Conservation (phyloP, 1,140 invertebrate species). For the Drosophila littoralis region DNA sequence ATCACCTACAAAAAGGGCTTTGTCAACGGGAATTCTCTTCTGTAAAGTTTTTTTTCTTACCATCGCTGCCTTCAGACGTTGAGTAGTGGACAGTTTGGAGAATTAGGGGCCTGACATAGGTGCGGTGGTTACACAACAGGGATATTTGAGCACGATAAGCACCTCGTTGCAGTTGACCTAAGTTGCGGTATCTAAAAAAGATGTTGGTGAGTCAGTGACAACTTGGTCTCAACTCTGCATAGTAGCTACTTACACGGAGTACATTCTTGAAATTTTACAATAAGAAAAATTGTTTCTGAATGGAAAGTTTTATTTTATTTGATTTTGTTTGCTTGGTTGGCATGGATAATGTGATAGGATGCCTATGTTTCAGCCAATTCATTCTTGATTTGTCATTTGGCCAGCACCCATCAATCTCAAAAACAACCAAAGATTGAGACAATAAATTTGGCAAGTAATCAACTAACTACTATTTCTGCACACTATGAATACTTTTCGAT, state of each 20-base stretch:
- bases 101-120: neutral
- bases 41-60: too few relatives aligned
- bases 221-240: too few relatives aligned
- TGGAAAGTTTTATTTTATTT: neutral
- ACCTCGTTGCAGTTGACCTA: too few relatives aligned
- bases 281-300: neutral
- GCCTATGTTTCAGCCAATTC: neutral
- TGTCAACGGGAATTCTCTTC: neutral
- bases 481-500: too few relatives aligned
- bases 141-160: too few relatives aligned
- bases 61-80: neutral
- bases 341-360: neutral
- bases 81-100: neutral
- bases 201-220: too few relatives aligned
- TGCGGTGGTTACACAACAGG: slow-evolving; percentile 1
- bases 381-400: neutral
- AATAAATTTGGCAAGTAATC: too few relatives aligned
- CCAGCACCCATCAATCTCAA: too few relatives aligned
- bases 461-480: too few relatives aligned
- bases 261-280: slow-evolving; percentile 14
- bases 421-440: too few relatives aligned
- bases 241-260: slow-evolving; percentile 20
- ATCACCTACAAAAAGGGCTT: neutral
- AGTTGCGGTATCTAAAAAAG: neutral
- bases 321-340: neutral